Percentiles rank a stretch among this genome's conserved stretches.
These are phyloP conservation scores for Malurus splendens DNA, from an alignment of 2,797 vertebrate genomes.

Conservation along the genomic window DNA sequence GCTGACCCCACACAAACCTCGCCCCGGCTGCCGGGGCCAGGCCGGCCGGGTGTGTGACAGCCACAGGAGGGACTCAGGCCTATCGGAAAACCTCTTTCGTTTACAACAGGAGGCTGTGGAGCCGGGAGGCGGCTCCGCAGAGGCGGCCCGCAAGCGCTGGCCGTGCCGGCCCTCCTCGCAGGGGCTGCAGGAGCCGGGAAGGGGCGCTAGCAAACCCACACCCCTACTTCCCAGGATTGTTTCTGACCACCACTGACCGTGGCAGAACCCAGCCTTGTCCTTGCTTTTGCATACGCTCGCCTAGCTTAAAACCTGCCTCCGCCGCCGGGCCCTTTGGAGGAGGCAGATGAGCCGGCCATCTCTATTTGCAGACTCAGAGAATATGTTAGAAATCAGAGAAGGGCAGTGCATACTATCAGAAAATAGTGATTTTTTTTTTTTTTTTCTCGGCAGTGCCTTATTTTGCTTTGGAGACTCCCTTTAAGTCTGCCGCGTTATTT, in stretches of 20 bases:
- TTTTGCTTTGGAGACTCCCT: neutral
- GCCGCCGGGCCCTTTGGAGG: neutral
- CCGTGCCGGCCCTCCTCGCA: too few relatives aligned
- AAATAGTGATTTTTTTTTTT: neutral
- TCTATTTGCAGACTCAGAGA: too few relatives aligned
- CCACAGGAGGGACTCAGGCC: too few relatives aligned
- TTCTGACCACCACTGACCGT: too few relatives aligned
- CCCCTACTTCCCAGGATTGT: fast-evolving
- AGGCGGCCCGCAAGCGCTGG: neutral
- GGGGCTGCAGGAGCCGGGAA: too few relatives aligned
- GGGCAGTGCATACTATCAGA: fast-evolving
- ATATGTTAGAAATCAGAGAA: neutral
- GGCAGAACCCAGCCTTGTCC: neutral
- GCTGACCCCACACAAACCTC: neutral
- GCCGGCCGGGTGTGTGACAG: neutral
- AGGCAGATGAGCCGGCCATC: neutral
- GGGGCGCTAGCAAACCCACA: fast-evolving
- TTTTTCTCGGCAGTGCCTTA: neutral
- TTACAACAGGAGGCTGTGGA: neutral
- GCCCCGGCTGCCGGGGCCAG: too few relatives aligned
- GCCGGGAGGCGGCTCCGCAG: neutral
- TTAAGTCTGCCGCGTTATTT: neutral
- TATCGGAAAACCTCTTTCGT: neutral
- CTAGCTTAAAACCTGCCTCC: neutral
- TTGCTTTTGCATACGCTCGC: neutral